These are phyloP conservation scores for Neotoma lepida DNA, from an alignment of 2,113 vertebrate species.

Conservation along the genomic window DNA sequence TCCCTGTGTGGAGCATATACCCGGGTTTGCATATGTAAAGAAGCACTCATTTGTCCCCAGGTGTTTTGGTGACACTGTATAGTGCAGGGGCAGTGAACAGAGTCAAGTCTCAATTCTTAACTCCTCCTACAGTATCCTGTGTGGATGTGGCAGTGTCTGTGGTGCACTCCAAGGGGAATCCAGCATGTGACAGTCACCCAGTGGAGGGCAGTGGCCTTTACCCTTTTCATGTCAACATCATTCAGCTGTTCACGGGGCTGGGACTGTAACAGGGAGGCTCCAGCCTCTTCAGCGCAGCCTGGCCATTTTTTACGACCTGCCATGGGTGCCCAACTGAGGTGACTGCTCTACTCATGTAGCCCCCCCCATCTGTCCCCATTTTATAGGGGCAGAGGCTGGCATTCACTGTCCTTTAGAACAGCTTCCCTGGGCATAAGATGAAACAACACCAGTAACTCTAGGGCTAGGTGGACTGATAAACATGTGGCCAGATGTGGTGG, in stretches of 20 bases:
- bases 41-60: not conserved
- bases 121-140: not conserved
- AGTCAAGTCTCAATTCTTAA: not conserved
- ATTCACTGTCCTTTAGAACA: not conserved
- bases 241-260: not conserved
- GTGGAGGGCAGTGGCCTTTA: not conserved
- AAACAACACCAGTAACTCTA: not conserved
- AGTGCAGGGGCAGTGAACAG: not conserved
- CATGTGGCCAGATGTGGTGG: not conserved
- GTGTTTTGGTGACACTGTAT: not conserved
- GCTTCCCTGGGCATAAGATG: not conserved
- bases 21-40: not conserved
- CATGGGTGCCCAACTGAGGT: not conserved
- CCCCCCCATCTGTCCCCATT: not conserved
- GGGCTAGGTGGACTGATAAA: not conserved
- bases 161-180: not conserved
- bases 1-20: not conserved
- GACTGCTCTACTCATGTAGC: not conserved
- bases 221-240: fast-evolving
- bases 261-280: not conserved
- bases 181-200: not conserved
- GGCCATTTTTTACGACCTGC: not conserved
- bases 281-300: not conserved
- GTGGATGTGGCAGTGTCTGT: not conserved
- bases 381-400: not conserved